Evolutionary conservation across 2,888 invertebrate species (phyloP), one percentile per base, ranked within the genome.

Genomic region (Habrosyne pyritoides): DNA sequence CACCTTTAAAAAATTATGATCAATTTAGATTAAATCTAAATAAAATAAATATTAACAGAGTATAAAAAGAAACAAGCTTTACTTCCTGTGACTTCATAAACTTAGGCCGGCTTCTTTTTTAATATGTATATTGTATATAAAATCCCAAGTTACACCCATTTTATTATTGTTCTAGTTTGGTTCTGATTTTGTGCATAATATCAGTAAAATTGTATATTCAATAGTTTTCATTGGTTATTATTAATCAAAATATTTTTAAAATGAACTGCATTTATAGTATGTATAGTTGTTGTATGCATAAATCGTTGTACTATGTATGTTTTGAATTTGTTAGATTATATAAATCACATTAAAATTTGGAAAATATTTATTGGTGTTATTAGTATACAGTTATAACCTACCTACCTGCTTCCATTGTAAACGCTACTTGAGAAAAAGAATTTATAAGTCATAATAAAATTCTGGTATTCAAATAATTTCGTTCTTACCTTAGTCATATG

Each of bases 231-330:
- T 42, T 42, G 18, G 42, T 42, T 42, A 2, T 18, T 42, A 18
- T 18, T 42, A 42, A 42, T 42, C 42, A 18, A 42, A 42, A 8
- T 18, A 21, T 46, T 48, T 10, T 42, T 36, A 24, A 12, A 24
- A 24, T 53, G 21, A 24, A 55, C 73, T 42, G 42, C 42, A 42
- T 42, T 42, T 42, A 42, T 42, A 42, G 42, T 42, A 24, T 24
- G 24, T 24, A 42, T n/a, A 42, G 42, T 18, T 36, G 36, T 36
- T 42, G 42, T 42, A 42, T 24, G 24, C 24, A 24, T 14, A 48
- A 48, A 26, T 21, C 36, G 10, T 36, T 21, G 33, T 12, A 42
- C n/a, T 7, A 5, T 42, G 18, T 42, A 42, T 42, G 42, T 42
- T 42, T 42, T 42, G 42, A 42, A 42, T 42, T 42, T 42, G 42